phyloP scores from a whole-genome alignment of 1,140 invertebrate species.

The Drosophila rufa region DNA sequence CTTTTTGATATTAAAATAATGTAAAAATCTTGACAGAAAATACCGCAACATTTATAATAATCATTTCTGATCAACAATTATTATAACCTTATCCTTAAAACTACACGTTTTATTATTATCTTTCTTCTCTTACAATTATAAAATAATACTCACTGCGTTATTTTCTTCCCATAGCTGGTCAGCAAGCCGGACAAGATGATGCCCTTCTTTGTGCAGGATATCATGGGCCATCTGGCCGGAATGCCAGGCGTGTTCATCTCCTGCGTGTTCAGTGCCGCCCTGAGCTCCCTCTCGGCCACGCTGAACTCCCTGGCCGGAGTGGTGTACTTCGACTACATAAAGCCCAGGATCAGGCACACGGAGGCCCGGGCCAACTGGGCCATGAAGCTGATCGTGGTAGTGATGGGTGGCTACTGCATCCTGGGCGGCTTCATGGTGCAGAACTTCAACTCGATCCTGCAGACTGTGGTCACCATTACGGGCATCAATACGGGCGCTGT shows the following conservation, averaged over 20 bases:
- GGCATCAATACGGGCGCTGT: slow-evolving; percentile 89
- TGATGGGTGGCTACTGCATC: slow-evolving; percentile 87
- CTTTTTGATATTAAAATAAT: too few species aligned
- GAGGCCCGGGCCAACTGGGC: slow-evolving; percentile 87
- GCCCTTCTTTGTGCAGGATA: slow-evolving; percentile 89
- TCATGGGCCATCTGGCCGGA: slow-evolving; percentile 86
- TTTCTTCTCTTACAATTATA: too few species aligned
- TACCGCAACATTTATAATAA: too few species aligned
- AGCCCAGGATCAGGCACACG: slow-evolving; percentile 86
- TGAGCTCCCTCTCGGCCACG: slow-evolving; percentile 90
- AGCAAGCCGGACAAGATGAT: slow-evolving; percentile 87
- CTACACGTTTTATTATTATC: too few species aligned
- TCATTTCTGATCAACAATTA: too few species aligned
- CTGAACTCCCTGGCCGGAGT: slow-evolving; percentile 91
- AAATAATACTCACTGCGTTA: not conserved
- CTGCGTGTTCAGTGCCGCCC: slow-evolving; percentile 89
- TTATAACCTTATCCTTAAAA: too few species aligned
- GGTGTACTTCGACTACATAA: slow-evolving; percentile 91
- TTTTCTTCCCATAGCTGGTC: slow-evolving; percentile 59
- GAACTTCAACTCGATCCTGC: slow-evolving; percentile 87
- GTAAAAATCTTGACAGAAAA: too few species aligned
- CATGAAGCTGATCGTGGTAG: slow-evolving; percentile 88
- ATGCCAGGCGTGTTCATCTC: slow-evolving; percentile 89
- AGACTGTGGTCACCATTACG: slow-evolving; percentile 87
- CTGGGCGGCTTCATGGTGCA: slow-evolving; percentile 88